Percentiles rank a stretch among this genome's conserved stretches.
Evolutionary conservation across 2,113 vertebrate species (phyloP).

Genomic region (Myrmophylax atrothorax): DNA sequence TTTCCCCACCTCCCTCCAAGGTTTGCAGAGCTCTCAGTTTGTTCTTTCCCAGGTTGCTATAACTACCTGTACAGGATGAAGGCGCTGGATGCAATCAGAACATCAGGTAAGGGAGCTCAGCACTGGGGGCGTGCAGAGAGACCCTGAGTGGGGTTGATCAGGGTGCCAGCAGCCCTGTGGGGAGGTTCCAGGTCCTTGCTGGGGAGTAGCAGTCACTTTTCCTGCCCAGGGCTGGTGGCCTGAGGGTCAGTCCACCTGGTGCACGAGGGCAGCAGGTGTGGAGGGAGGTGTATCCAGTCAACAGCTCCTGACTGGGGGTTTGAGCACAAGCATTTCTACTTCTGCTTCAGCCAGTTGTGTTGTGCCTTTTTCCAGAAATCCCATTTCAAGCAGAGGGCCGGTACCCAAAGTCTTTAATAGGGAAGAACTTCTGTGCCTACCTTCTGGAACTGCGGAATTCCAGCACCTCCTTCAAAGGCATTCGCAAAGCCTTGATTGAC

Average conservation of each 20-base stretch:
- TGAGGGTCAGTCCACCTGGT: rapidly evolving
- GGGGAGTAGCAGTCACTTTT: rapidly evolving
- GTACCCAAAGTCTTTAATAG: constrained; percentile 82
- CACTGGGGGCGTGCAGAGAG: neutral
- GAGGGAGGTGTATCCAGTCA: neutral
- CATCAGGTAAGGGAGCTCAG: constrained; percentile 56
- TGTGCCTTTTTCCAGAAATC: constrained; percentile 77
- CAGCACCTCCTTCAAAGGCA: constrained; percentile 78
- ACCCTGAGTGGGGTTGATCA: too few species aligned
- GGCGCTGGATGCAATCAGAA: constrained; percentile 90
- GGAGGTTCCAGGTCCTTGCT: neutral
- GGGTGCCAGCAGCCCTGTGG: rapidly evolving
- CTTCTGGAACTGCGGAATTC: constrained; percentile 87
- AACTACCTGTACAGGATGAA: constrained; percentile 94
- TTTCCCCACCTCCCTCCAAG: neutral
- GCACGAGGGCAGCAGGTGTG: neutral
- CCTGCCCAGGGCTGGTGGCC: rapidly evolving
- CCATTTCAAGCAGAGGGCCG: constrained; percentile 81
- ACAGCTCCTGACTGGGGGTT: neutral
- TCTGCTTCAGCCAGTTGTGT: rapidly evolving
- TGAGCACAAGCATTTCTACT: neutral
- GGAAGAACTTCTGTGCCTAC: constrained; percentile 88
- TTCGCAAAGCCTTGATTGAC: constrained; percentile 83
- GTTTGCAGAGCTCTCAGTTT: neutral
- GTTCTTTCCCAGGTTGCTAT: constrained; percentile 76